Conservation (phyloP, 1,140 invertebrate species). For the Ceratitis capitata region DNA sequence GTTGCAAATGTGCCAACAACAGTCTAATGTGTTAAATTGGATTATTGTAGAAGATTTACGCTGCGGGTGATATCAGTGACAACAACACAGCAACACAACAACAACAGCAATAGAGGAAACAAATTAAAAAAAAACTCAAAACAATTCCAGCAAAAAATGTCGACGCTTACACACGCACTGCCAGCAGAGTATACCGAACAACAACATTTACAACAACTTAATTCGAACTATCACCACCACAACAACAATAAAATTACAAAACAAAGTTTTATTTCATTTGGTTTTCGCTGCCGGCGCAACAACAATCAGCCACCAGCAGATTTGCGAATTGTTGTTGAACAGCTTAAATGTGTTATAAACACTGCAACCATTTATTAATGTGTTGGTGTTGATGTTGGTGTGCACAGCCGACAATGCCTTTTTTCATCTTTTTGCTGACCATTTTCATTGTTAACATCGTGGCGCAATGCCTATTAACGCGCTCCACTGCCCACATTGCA, state of each 20-base stretch:
- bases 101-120: constrained; percentile 15
- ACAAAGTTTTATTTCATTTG: not conserved
- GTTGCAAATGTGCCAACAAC: not conserved
- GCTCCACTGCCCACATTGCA: not conserved
- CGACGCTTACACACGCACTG: not conserved
- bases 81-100: constrained; percentile 52
- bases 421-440: not conserved
- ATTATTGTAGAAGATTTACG: constrained; percentile 65
- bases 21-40: constrained; percentile 63
- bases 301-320: constrained; percentile 30
- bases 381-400: not conserved
- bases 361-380: not conserved
- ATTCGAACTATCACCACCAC: not conserved
- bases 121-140: not conserved
- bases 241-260: not conserved
- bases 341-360: constrained; percentile 19
- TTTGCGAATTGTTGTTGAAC: constrained; percentile 5
- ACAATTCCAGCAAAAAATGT: not conserved
- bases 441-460: not conserved
- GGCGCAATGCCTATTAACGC: not conserved
- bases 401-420: too few relatives aligned
- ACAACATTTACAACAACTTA: too few relatives aligned
- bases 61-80: constrained; percentile 63
- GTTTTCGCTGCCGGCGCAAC: not conserved
- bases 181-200: too few relatives aligned